Evolutionary conservation across 2,888 invertebrate species (phyloP).

Genomic region (Thalpophila matura): DNA sequence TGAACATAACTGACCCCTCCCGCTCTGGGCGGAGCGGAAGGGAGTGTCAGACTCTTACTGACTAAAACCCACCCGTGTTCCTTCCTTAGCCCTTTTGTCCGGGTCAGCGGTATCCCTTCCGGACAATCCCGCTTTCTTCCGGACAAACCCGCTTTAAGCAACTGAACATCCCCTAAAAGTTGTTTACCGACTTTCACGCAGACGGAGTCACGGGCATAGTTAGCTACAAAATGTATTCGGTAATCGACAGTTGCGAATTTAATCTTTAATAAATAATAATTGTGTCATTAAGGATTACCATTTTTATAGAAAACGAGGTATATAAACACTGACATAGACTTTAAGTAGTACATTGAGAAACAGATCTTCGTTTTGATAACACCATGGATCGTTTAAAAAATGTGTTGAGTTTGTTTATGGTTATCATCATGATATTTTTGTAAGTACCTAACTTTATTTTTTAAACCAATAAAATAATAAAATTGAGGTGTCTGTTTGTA

Average conservation of each 20-base stretch:
- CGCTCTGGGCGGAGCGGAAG: no score
- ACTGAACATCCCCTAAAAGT: no score
- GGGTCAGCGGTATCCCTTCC: no score
- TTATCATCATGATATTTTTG: neutral
- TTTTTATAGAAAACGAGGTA: constrained; percentile 8
- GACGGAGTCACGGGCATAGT: neutral
- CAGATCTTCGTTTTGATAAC: neutral
- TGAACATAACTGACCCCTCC: no score
- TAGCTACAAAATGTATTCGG: neutral
- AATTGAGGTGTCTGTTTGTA: no score
- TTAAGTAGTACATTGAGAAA: neutral
- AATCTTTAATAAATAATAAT: constrained; percentile 24
- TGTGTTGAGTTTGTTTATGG: constrained; percentile 8
- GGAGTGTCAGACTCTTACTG: no score
- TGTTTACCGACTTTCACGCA: neutral
- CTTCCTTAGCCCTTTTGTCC: no score
- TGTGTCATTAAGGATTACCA: constrained; percentile 6
- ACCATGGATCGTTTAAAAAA: constrained; percentile 5
- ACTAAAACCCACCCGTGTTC: no score
- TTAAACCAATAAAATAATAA: no score
- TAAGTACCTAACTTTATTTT: no score
- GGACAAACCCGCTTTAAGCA: no score
- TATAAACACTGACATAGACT: constrained; percentile 1
- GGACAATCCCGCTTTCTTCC: no score
- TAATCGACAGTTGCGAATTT: neutral